phyloP scores from a whole-genome alignment of 23 tunicate genomes.

The Styela clava region DNA sequence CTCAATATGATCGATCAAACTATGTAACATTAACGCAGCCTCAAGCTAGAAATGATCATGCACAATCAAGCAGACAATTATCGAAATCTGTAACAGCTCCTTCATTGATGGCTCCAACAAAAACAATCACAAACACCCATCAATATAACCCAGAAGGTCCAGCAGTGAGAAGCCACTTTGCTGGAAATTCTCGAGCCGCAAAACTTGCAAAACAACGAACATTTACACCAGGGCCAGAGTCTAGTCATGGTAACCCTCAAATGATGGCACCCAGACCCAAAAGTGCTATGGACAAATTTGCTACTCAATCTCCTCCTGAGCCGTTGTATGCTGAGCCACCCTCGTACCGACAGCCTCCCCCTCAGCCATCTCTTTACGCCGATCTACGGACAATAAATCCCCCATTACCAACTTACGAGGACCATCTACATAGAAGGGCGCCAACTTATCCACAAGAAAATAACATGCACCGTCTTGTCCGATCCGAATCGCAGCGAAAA shows the following conservation, averaged over 20 bases:
- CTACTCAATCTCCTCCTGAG: not conserved
- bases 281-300: constrained; percentile 81
- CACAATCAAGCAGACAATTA: not conserved
- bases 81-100: constrained; percentile 44
- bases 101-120: constrained; percentile 8
- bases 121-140: constrained; percentile 20
- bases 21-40: not conserved
- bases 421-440: constrained; percentile 56
- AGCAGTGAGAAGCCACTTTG: constrained; percentile 15
- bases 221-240: constrained; percentile 86
- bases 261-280: constrained; percentile 53
- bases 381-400: constrained; percentile 13
- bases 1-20: not conserved
- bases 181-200: constrained; percentile 13
- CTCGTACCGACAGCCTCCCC: constrained; percentile 7
- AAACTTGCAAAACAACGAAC: constrained; percentile 38
- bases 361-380: constrained; percentile 3
- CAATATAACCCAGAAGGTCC: not conserved
- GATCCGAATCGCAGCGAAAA: constrained; percentile 13
- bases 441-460: constrained; percentile 7
- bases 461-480: not conserved
- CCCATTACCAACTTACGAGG: constrained; percentile 71
- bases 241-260: constrained; percentile 1
- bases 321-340: constrained; percentile 26
- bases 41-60: not conserved